These are phyloP conservation scores for Lacerta bilineata DNA, from an alignment of 2,797 vertebrate species.

Conservation along the genomic window DNA sequence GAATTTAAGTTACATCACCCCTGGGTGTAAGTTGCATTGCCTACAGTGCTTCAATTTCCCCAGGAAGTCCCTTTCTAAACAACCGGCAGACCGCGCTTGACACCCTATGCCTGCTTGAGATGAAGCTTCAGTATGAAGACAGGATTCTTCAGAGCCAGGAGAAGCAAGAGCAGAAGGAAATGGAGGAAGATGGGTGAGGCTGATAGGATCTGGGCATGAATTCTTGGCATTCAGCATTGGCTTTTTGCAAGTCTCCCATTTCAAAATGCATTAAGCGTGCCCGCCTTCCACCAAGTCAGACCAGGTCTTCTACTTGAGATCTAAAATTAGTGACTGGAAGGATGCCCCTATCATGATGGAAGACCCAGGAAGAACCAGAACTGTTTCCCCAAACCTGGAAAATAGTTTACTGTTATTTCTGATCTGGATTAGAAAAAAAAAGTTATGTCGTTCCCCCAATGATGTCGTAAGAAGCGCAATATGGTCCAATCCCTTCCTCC, in stretches of 20 bases:
- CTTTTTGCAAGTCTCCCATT: neutral
- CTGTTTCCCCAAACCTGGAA: neutral
- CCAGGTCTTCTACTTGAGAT: neutral
- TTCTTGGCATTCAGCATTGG: neutral
- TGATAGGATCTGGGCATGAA: neutral
- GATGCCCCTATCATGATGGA: too few species aligned
- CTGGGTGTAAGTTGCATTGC: too few species aligned
- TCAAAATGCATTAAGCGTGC: neutral
- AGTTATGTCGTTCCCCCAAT: neutral
- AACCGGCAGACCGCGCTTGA: neutral
- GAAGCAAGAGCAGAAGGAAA: neutral
- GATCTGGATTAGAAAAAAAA: neutral
- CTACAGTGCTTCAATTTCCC: neutral
- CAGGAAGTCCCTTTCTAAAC: conserved; percentile 4
- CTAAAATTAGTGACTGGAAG: neutral
- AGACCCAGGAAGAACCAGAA: neutral
- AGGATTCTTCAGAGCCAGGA: neutral
- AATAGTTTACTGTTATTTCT: neutral
- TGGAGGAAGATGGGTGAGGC: too few species aligned
- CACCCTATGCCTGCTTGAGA: neutral
- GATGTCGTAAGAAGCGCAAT: neutral
- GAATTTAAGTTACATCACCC: too few species aligned
- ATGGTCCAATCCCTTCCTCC: neutral
- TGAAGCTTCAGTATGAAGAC: neutral
- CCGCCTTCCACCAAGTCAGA: neutral